These are phyloP conservation scores for Toxostoma redivivum DNA, from an alignment of 2,113 vertebrate species.

Conservation along the genomic window DNA sequence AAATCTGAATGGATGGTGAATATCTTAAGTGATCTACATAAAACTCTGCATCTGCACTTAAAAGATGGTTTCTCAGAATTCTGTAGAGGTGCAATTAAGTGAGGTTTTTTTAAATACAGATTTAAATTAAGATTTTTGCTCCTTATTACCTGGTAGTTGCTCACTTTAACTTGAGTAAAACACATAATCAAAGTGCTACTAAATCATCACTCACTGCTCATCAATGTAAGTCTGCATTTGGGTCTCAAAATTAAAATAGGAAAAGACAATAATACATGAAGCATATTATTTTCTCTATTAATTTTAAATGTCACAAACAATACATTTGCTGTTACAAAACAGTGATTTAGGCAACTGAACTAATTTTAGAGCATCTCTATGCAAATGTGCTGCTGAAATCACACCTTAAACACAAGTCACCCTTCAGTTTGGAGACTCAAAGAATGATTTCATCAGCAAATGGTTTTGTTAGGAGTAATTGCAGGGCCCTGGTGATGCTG, in stretches of 20 bases:
- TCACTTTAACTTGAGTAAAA: not conserved
- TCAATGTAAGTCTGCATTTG: not conserved
- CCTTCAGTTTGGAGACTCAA: not conserved
- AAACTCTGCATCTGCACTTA: not conserved
- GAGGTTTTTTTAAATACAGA: not conserved
- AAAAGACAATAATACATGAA: not conserved
- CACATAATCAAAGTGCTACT: not conserved
- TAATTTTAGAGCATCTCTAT: conserved; percentile 35
- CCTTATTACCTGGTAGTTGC: not conserved
- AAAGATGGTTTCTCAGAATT: not conserved
- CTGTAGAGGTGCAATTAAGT: not conserved
- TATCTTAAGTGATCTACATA: not conserved
- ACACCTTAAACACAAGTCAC: not conserved
- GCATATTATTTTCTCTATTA: not conserved
- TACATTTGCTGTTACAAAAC: conserved; percentile 19
- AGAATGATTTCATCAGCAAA: conserved; percentile 35
- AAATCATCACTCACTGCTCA: not conserved
- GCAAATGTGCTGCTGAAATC: conserved; percentile 17
- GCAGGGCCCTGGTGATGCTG: not conserved
- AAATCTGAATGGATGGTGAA: not conserved
- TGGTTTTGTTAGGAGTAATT: not conserved
- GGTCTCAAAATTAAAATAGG: not conserved
- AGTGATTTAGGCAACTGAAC: not conserved
- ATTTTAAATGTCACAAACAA: not conserved
- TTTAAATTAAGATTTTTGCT: not conserved